phyloP scores from a whole-genome alignment of 2,113 vertebrate species.

The Thalassarche chlororhynchos region DNA sequence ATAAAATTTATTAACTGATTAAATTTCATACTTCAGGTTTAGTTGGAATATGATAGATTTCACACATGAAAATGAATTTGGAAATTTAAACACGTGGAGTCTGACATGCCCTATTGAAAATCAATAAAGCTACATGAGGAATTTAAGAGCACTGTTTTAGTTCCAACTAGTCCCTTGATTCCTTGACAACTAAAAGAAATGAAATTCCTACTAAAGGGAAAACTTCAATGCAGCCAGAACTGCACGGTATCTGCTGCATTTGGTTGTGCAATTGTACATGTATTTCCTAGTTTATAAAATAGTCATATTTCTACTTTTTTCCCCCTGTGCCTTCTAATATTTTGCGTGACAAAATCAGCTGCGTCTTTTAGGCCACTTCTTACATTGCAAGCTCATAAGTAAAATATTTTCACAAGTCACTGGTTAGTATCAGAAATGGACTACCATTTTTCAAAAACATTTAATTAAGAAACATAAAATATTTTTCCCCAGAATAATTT shows the following conservation, averaged over 20 bases:
- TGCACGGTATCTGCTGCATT: accelerated
- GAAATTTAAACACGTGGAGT: not conserved
- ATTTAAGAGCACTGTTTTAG: not conserved
- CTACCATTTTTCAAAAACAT: not conserved
- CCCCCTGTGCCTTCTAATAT: not conserved
- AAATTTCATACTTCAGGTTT: not conserved
- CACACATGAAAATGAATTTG: not conserved
- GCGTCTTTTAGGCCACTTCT: not conserved
- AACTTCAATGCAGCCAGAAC: not conserved
- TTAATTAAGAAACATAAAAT: not conserved
- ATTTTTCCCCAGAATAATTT: not conserved
- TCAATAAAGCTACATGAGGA: not conserved
- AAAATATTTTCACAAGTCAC: not conserved
- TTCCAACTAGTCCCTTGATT: not conserved
- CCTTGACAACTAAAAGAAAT: not conserved
- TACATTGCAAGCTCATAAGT: not conserved
- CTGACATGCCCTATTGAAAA: not conserved
- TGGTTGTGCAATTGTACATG: not conserved
- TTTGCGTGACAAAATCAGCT: not conserved
- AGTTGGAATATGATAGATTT: not conserved
- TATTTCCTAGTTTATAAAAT: not conserved
- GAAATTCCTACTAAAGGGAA: not conserved
- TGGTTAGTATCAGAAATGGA: not conserved
- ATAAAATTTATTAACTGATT: not conserved
- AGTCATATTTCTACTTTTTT: not conserved